Base-by-base conservation (phyloP, 2,797 vertebrate species). In the Heterohyrax brucei region DNA sequence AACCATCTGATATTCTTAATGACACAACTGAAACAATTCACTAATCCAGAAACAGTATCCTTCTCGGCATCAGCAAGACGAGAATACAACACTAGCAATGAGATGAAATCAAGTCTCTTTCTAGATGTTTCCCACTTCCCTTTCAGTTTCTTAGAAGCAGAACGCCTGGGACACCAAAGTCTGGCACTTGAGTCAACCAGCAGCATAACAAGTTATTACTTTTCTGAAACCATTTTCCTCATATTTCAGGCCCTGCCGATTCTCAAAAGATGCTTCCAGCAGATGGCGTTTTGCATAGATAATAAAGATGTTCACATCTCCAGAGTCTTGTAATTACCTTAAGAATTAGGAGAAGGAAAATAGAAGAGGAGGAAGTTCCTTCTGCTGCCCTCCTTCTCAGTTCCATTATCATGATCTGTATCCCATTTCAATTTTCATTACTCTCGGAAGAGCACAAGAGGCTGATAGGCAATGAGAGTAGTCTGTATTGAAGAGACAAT, bases 201-300 rank as follows among this genome's bases (percentile, higher is more conserved):
- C 12, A 33, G 46, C 28, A 53, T 50, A 89, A 75, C 53, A 95
- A 91, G 92, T 18, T 46, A 64, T 91, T 66, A 62, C 39, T 90
- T 96, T 79, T 87, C 68, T 68, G 89, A 83, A 89, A 82, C 82
- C 0, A 16, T 56, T 80, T 91, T 81, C 75, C 26, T 89, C 77
- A n/a, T 72, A 89, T 81, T 87, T 80, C 61, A 82, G 75, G 39
- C 46, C 83, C 84, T 89, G 19, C 26, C 85, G 70, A 39, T 88
- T 96, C 95, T 30, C 50, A 88, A 95, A 95, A 93, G 79, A 70
- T 80, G 83, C 62, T 93, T 91, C 87, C 91, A 96, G 81, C 89
- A 97, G 89, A 97, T 96, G 94, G 84, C 16, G 3, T 92, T 95
- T 96, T 94, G 91, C 93, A 91, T 88, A 96, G 78, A 88, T 96